Conservation (phyloP, 1,140 invertebrate species). For the Schlechtendalia chinensis region DNA sequence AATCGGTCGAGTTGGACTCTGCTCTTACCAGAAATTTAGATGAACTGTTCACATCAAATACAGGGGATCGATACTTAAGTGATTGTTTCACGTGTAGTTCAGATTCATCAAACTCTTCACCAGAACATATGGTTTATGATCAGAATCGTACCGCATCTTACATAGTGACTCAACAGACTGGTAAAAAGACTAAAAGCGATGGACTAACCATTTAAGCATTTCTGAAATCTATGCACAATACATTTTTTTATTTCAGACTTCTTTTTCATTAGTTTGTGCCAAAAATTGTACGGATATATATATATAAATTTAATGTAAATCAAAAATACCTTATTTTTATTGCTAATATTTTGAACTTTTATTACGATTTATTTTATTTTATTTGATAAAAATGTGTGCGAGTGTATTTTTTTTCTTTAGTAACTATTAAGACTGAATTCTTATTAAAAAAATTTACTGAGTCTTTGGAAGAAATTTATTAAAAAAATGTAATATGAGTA, state of each 20-base stretch:
- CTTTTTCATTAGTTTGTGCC: constrained; percentile 32
- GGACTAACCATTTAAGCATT: not conserved
- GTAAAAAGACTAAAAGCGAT: not conserved
- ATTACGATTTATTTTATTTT: constrained; percentile 23
- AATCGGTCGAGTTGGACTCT: constrained; percentile 27
- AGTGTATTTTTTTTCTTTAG: constrained; percentile 51
- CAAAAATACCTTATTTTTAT: constrained; percentile 32
- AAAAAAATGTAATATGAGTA: not conserved
- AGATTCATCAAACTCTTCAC: constrained; percentile 33
- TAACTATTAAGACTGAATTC: constrained; percentile 45
- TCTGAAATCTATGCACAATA: not conserved
- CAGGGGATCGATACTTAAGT: not conserved
- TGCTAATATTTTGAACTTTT: constrained; percentile 24
- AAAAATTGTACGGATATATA: constrained; percentile 8
- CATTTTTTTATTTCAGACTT: not conserved
- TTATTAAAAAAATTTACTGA: constrained; percentile 31
- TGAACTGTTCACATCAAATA: constrained; percentile 4
- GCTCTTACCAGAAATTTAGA: constrained; percentile 14
- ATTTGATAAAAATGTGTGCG: constrained; percentile 10
- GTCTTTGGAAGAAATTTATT: constrained; percentile 13
- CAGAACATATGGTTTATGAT: constrained; percentile 26
- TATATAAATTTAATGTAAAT: constrained; percentile 26
- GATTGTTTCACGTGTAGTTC: constrained; percentile 36
- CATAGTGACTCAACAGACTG: constrained; percentile 12
- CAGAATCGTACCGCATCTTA: constrained; percentile 11